A percentile compares a stretch with the other conserved stretches of the same genome.
These are phyloP conservation scores for Sigmodon hispidus DNA, from an alignment of 2,113 vertebrate genomes.

Conservation along the genomic window DNA sequence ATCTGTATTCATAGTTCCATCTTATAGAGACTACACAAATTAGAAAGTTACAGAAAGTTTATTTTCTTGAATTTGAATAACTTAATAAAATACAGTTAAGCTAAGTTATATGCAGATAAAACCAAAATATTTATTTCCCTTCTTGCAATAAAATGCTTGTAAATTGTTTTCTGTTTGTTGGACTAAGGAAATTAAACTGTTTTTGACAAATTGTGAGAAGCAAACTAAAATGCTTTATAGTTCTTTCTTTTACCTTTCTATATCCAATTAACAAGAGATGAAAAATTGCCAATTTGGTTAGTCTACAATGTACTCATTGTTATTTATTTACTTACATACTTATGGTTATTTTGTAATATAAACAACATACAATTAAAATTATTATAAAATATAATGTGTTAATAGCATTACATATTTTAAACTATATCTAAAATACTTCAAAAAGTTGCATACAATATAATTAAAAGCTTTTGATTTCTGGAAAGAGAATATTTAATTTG, in stretches of 20 bases:
- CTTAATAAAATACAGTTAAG: background rate
- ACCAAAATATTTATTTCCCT: conserved; percentile 20
- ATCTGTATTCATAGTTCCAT: background rate
- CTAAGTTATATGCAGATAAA: conserved; percentile 18
- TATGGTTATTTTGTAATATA: background rate
- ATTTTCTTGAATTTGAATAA: background rate
- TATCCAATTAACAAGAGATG: background rate
- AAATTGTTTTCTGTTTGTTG: conserved; percentile 39
- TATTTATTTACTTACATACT: background rate
- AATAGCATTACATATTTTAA: background rate
- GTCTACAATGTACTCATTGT: background rate
- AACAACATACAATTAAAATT: background rate
- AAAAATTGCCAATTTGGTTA: background rate
- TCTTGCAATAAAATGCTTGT: conserved; percentile 11
- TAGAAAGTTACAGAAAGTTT: background rate
- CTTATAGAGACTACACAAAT: background rate
- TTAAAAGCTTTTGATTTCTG: background rate
- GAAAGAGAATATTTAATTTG: background rate
- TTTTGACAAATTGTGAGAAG: background rate
- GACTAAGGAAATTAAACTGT: background rate
- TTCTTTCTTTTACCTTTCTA: background rate
- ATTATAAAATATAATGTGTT: background rate
- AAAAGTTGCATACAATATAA: background rate
- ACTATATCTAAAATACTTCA: background rate
- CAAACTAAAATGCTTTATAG: background rate